Evolutionary conservation across 53 echinoderm and acorn worm species (phyloP).

Genomic region (Paelopatides confundens): DNA sequence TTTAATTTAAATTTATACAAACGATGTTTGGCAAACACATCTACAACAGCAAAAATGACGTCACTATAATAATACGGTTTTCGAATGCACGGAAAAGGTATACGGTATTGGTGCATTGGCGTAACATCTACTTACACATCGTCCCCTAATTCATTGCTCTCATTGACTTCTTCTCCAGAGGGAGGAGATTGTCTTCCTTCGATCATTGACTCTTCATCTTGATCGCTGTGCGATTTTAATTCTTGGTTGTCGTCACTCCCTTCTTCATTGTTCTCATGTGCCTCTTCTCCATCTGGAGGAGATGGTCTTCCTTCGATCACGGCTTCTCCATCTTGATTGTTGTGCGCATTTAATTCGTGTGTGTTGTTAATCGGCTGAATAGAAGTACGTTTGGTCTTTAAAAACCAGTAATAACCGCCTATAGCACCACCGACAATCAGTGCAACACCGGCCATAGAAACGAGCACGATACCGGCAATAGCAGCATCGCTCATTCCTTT

Average conservation of each 20-base stretch:
- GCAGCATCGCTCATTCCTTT: background rate
- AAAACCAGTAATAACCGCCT: background rate
- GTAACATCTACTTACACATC: background rate
- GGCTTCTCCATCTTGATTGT: slow-evolving; percentile 10
- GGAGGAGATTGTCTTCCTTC: background rate
- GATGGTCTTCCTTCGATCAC: background rate
- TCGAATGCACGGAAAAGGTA: too few species aligned
- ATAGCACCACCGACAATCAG: slow-evolving; percentile 12
- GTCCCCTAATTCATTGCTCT: background rate
- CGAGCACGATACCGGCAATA: slow-evolving; percentile 3
- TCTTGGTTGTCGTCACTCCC: slow-evolving; percentile 16
- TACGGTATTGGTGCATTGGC: too few species aligned
- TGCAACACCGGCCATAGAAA: slow-evolving; percentile 10
- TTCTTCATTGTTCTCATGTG: background rate
- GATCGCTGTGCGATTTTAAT: slow-evolving; percentile 3
- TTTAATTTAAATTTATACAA: too few species aligned
- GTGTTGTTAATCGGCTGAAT: background rate
- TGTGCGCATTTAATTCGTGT: slow-evolving; percentile 14
- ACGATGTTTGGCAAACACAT: too few species aligned
- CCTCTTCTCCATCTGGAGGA: background rate
- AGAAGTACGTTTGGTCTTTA: background rate
- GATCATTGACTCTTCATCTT: slow-evolving; percentile 3
- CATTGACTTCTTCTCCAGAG: background rate
- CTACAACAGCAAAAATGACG: too few species aligned
- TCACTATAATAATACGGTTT: too few species aligned